phyloP scores from a whole-genome alignment of 2,797 vertebrate species.

The Xiphophorus birchmanni region DNA sequence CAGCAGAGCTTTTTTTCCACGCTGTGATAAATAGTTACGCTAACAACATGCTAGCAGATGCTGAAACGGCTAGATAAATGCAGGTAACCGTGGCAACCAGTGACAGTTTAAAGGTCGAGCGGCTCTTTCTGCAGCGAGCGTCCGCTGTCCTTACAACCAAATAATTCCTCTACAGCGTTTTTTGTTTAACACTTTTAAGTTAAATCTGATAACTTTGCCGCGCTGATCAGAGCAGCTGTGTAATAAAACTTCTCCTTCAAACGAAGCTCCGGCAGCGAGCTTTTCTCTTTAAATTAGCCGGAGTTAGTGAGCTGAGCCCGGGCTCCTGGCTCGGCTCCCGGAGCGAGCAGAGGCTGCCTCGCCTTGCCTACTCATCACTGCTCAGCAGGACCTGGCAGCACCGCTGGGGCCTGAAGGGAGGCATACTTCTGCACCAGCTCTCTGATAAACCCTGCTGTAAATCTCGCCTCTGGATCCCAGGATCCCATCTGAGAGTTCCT shows the following conservation, averaged over 20 bases:
- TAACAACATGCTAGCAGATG: too few relatives aligned
- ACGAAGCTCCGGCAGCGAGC: conserved; percentile 8
- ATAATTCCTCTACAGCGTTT: too few relatives aligned
- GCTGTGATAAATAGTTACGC: too few relatives aligned
- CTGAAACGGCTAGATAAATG: too few relatives aligned
- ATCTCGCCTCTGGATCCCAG: conserved; percentile 29
- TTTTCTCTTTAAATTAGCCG: conserved; percentile 42
- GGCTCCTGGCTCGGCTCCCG: conserved; percentile 31
- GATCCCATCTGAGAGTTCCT: conserved; percentile 16
- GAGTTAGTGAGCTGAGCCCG: conserved; percentile 27
- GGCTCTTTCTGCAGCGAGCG: too few relatives aligned
- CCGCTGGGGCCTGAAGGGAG: conserved; percentile 38
- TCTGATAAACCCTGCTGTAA: conserved; percentile 28
- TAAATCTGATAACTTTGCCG: conserved; percentile 41
- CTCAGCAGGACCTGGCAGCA: conserved; percentile 43
- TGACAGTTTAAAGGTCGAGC: too few relatives aligned
- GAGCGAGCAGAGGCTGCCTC: conserved; percentile 48
- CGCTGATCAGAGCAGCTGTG: conserved; percentile 44
- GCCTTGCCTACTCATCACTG: conserved; percentile 23
- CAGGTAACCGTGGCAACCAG: too few relatives aligned
- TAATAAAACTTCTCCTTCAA: background rate
- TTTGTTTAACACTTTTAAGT: conserved; percentile 41
- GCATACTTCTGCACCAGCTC: conserved; percentile 27
- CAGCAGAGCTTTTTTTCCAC: too few relatives aligned
- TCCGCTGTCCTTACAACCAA: too few relatives aligned